Evolutionary conservation across 2,797 vertebrate species (phyloP).

Genomic region (Bryconaethiops microstoma): DNA sequence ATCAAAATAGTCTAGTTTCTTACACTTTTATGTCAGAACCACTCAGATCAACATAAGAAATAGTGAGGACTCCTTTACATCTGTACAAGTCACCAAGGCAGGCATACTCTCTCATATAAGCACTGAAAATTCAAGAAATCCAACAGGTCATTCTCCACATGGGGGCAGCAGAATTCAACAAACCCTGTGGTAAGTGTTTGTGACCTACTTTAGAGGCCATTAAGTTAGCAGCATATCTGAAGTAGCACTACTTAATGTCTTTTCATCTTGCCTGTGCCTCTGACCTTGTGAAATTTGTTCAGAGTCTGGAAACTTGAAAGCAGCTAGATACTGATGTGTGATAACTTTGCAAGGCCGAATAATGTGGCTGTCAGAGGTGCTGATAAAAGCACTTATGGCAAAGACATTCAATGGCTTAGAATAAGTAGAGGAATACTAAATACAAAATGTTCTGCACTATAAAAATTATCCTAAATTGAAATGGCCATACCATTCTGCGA

Average conservation of each 20-base stretch:
- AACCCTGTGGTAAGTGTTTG: not conserved
- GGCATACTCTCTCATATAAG: not conserved
- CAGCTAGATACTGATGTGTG: constrained; percentile 20
- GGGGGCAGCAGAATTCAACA: constrained; percentile 49
- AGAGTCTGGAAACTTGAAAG: constrained; percentile 20
- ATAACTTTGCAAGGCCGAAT: constrained; percentile 7
- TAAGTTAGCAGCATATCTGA: not conserved
- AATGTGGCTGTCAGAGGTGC: constrained; percentile 6
- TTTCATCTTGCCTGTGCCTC: not conserved
- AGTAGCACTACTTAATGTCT: not conserved
- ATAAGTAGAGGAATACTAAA: constrained; percentile 28
- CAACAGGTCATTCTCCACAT: constrained; percentile 15
- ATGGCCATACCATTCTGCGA: not conserved
- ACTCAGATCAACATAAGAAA: not conserved
- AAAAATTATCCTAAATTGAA: not conserved
- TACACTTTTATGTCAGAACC: not conserved
- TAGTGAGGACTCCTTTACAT: not conserved
- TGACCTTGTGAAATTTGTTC: constrained; percentile 18
- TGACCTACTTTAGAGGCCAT: not conserved
- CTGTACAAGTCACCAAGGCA: not conserved
- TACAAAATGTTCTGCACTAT: not conserved
- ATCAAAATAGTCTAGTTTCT: not conserved
- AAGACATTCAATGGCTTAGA: constrained; percentile 7
- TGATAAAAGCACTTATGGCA: constrained; percentile 1
- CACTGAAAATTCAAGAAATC: not conserved